A percentile compares a stretch with the other conserved stretches of the same genome.
Conservation (phyloP, 2,797 vertebrate species). For the Microhierax caerulescens region DNA sequence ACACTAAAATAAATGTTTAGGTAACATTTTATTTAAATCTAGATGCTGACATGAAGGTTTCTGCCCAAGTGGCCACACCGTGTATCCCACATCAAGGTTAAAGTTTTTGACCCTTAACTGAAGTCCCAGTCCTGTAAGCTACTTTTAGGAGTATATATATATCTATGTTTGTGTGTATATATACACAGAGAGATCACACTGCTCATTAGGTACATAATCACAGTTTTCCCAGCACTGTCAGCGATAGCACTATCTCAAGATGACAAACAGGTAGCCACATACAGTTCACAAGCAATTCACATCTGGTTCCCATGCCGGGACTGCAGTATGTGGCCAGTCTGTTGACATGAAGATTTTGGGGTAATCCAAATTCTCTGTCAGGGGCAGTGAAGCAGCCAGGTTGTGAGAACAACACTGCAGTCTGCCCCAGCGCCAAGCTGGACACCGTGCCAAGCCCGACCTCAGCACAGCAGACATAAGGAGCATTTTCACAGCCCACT, state of each 20-base stretch:
- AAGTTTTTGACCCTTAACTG: not conserved
- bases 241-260: not conserved
- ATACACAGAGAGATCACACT: not conserved
- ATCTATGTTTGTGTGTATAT: not conserved
- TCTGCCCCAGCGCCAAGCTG: fast-evolving
- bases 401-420: not conserved
- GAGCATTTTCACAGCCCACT: not conserved
- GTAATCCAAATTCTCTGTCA: not conserved
- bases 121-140: not conserved
- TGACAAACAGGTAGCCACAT: not conserved
- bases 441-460: not conserved
- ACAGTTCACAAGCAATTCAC: not conserved
- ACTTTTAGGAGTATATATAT: not conserved
- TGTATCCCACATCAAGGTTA: not conserved
- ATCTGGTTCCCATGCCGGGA: not conserved
- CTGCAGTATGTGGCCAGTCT: not conserved
- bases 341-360: not conserved
- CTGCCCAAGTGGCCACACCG: not conserved
- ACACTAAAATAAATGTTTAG: not conserved
- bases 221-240: not conserved
- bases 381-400: not conserved
- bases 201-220: not conserved
- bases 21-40: not conserved
- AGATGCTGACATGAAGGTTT: not conserved
- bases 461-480: not conserved